Conservation (phyloP, 2,113 vertebrate species). For the Apteryx mantelli region DNA sequence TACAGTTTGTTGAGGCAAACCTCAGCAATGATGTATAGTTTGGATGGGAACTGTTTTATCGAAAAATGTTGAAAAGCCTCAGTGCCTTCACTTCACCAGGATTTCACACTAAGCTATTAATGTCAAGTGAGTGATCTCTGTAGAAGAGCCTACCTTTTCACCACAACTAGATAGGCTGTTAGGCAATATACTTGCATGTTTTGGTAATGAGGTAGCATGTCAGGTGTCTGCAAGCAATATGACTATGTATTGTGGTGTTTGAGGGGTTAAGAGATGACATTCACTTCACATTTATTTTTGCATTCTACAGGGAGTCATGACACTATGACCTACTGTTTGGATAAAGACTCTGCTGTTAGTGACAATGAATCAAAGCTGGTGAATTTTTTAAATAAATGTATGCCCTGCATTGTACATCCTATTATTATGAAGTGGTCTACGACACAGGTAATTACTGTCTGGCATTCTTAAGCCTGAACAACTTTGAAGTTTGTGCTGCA, state of each 20-base stretch:
- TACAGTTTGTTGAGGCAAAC: neutral
- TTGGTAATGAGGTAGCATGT: neutral
- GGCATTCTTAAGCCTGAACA: neutral
- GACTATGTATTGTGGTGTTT: neutral
- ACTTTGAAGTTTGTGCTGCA: neutral
- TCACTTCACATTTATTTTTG: neutral
- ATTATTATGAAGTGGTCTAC: constrained; percentile 87
- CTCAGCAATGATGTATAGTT: neutral
- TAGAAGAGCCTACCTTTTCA: neutral
- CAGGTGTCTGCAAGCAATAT: neutral
- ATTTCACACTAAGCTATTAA: neutral
- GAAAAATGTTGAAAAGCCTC: neutral
- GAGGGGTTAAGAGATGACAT: neutral
- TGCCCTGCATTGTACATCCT: constrained; percentile 81
- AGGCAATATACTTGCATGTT: neutral
- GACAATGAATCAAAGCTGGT: constrained; percentile 80
- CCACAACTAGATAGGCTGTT: neutral
- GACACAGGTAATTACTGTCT: constrained; percentile 81
- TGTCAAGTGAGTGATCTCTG: neutral
- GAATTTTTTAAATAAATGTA: constrained; percentile 78
- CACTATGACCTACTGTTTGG: constrained; percentile 91
- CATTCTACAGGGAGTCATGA: constrained; percentile 87
- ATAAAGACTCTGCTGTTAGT: constrained; percentile 82
- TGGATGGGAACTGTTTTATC: neutral
- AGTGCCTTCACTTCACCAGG: neutral